These are phyloP conservation scores for Syngnathus typhle DNA, from an alignment of 2,113 vertebrate species.

Conservation along the genomic window DNA sequence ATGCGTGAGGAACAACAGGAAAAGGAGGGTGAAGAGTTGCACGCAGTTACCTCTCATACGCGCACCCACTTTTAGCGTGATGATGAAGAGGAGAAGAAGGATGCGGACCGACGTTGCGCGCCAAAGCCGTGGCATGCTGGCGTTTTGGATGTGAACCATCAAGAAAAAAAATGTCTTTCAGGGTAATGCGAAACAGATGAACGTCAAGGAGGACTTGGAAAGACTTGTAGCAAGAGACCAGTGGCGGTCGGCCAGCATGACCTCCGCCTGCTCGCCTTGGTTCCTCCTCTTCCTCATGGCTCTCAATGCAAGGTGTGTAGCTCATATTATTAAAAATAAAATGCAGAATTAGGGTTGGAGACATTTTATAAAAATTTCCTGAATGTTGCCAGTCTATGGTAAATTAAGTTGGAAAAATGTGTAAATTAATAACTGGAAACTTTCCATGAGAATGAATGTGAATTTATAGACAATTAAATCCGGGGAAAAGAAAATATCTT, in stretches of 20 bases:
- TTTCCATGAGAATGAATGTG: neutral
- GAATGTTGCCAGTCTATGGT: neutral
- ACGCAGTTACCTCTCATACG: neutral
- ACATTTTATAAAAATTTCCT: neutral
- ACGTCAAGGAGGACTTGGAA: neutral
- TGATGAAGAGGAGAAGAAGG: neutral
- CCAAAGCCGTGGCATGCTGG: neutral
- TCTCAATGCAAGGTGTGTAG: conserved; percentile 81
- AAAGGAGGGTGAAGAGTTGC: neutral
- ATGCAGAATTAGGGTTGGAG: neutral
- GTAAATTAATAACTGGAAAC: neutral
- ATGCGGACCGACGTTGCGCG: neutral
- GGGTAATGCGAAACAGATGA: neutral
- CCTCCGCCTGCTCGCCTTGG: conserved; percentile 66
- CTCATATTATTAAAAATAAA: neutral
- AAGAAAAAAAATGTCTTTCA: neutral
- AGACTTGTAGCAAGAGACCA: neutral
- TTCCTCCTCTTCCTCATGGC: conserved; percentile 77
- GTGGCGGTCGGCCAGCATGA: conserved; percentile 62
- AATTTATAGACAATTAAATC: neutral
- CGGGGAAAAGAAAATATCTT: too few species aligned
- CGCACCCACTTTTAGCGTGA: neutral
- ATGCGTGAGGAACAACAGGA: neutral
- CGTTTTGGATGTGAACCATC: neutral
- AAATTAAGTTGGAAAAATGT: neutral